These are phyloP conservation scores for Cistogaster globosa DNA, from an alignment of 2,888 invertebrate genomes.

Conservation along the genomic window DNA sequence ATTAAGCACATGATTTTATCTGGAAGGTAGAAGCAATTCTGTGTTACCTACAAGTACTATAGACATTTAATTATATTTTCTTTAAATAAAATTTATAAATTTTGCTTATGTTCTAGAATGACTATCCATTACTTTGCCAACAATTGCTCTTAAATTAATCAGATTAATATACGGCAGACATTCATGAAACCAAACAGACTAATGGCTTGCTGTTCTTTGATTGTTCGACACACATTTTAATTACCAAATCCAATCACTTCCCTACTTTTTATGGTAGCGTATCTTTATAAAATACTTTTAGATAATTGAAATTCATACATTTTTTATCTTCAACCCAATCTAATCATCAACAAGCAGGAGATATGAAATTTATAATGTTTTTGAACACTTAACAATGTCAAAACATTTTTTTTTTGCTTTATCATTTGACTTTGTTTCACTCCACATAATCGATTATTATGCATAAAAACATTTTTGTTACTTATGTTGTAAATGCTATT, in stretches of 20 bases:
- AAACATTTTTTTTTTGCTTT: slow-evolving; percentile 64
- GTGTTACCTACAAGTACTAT: too few species aligned
- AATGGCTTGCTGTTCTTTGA: background rate
- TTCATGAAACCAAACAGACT: too few species aligned
- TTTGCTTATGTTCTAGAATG: too few species aligned
- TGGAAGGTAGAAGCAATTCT: too few species aligned
- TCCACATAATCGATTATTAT: slow-evolving; percentile 62
- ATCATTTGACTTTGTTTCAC: slow-evolving; percentile 64
- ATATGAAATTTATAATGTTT: slow-evolving; percentile 27
- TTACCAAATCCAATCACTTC: background rate
- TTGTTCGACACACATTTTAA: background rate
- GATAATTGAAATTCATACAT: slow-evolving; percentile 49
- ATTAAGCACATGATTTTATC: too few species aligned
- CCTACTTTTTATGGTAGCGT: too few species aligned
- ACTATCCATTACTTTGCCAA: too few species aligned
- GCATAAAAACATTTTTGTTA: slow-evolving; percentile 34
- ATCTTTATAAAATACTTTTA: slow-evolving; percentile 4
- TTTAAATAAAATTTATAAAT: too few species aligned
- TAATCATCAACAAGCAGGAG: slow-evolving; percentile 5
- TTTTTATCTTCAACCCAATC: slow-evolving; percentile 30
- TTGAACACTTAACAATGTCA: slow-evolving; percentile 59
- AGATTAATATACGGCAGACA: too few species aligned
- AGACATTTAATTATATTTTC: too few species aligned
- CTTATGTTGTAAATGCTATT: slow-evolving; percentile 31
- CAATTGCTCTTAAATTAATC: too few species aligned